Percentiles rank a stretch among this genome's conserved stretches.
phyloP scores from a whole-genome alignment of 2,797 vertebrate species.

The Tokudaia muenninki region DNA sequence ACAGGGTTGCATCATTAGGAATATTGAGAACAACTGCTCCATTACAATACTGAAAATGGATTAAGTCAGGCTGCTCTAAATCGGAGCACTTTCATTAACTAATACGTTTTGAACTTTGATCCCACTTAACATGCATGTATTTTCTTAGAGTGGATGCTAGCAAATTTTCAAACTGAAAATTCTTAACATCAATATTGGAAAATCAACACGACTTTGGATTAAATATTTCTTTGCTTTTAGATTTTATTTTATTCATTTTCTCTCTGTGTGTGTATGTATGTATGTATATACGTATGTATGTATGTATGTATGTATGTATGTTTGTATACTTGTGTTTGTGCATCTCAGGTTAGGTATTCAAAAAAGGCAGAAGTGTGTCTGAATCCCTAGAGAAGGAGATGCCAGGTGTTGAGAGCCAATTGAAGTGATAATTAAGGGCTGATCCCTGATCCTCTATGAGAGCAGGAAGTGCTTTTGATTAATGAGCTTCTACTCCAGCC shows the following conservation, averaged over 20 bases:
- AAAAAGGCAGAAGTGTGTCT: neutral
- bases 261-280: neutral
- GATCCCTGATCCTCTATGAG: too few relatives aligned
- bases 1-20: neutral
- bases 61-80: neutral
- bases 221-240: neutral
- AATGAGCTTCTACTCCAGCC: neutral
- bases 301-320: too few relatives aligned
- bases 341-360: neutral
- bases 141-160: neutral
- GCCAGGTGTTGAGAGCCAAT: neutral
- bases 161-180: neutral
- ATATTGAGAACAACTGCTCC: neutral
- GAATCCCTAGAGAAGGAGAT: too few relatives aligned
- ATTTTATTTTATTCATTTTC: neutral
- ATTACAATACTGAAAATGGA: neutral
- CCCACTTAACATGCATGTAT: neutral
- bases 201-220: neutral
- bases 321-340: neutral
- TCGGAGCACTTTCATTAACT: neutral
- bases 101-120: neutral
- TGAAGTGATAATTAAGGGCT: too few relatives aligned
- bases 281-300: neutral
- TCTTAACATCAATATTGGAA: too few relatives aligned
- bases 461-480: neutral